Percentiles rank a stretch among this genome's conserved stretches.
phyloP scores from a whole-genome alignment of 2,113 vertebrate species.

The Tupaia chinensis region DNA sequence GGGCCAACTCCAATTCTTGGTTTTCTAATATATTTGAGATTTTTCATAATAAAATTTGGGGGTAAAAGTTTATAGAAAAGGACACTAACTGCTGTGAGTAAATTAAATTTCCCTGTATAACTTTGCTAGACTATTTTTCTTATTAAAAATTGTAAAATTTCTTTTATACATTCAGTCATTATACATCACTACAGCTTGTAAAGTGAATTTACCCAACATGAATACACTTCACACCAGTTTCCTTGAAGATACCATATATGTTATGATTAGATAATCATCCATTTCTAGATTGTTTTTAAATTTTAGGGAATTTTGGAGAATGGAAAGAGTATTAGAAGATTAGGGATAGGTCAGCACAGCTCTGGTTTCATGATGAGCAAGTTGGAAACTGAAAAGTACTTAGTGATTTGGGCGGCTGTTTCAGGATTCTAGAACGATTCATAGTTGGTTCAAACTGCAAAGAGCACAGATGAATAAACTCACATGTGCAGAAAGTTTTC shows the following conservation, averaged over 20 bases:
- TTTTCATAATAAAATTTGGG: slow-evolving; percentile 33
- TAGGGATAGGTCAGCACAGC: not conserved
- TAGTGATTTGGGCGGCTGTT: not conserved
- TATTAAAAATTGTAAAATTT: too few species aligned
- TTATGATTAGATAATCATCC: not conserved
- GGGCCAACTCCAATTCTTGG: too few species aligned
- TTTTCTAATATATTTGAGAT: not conserved
- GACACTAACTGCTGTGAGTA: not conserved
- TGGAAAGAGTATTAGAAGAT: not conserved
- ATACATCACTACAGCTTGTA: too few species aligned
- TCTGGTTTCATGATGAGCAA: not conserved
- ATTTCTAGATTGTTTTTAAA: slow-evolving; percentile 30
- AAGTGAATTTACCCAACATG: too few species aligned
- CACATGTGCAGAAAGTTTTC: not conserved
- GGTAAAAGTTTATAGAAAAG: slow-evolving; percentile 39
- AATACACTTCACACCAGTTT: too few species aligned
- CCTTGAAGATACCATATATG: too few species aligned
- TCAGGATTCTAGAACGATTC: slow-evolving; percentile 6
- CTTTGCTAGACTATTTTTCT: too few species aligned
- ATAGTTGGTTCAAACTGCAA: not conserved
- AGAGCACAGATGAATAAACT: not conserved
- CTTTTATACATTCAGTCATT: too few species aligned
- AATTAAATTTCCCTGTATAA: not conserved
- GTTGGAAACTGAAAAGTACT: slow-evolving; percentile 45
- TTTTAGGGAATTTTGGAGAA: not conserved